These are phyloP conservation scores for Esox niger DNA, from an alignment of 2,113 vertebrate species.

Conservation along the genomic window DNA sequence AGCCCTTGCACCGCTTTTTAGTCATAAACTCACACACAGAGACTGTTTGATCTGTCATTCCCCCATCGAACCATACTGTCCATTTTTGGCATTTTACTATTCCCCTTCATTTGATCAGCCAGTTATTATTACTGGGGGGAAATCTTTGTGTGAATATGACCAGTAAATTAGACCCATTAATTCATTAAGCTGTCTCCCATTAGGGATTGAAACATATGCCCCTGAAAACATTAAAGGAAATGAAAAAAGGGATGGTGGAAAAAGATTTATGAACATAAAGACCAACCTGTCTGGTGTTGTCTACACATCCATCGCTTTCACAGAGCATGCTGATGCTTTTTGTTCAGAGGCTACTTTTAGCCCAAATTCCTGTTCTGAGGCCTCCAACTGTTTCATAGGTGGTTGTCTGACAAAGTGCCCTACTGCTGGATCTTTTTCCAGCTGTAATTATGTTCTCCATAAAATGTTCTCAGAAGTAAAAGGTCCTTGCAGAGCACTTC, in stretches of 20 bases:
- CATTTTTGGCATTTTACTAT: slow-evolving; percentile 13
- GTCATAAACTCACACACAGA: too few relatives aligned
- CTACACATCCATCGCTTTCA: not conserved
- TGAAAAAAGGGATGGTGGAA: not conserved
- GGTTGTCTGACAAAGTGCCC: slow-evolving; percentile 17
- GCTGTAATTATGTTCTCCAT: slow-evolving; percentile 31
- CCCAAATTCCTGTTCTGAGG: slow-evolving; percentile 6
- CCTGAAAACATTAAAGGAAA: not conserved
- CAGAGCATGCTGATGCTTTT: slow-evolving; percentile 13
- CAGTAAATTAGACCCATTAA: not conserved
- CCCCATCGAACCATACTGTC: slow-evolving; percentile 31
- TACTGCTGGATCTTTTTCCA: slow-evolving; percentile 26
- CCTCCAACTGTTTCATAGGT: slow-evolving; percentile 17
- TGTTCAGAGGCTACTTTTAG: slow-evolving; percentile 28
- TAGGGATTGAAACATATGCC: not conserved
- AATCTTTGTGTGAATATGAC: not conserved
- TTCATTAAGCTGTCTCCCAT: not conserved
- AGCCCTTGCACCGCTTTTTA: slow-evolving; percentile 28
- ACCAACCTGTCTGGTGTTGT: not conserved
- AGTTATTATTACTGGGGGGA: not conserved
- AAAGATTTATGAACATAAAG: too few relatives aligned
- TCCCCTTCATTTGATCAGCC: not conserved
- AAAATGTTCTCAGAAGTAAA: slow-evolving; percentile 38
- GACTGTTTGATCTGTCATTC: slow-evolving; percentile 27
- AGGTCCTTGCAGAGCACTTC: slow-evolving; percentile 32